Base-by-base conservation (phyloP, 2,888 invertebrate species). In the Euclidia mi region DNA sequence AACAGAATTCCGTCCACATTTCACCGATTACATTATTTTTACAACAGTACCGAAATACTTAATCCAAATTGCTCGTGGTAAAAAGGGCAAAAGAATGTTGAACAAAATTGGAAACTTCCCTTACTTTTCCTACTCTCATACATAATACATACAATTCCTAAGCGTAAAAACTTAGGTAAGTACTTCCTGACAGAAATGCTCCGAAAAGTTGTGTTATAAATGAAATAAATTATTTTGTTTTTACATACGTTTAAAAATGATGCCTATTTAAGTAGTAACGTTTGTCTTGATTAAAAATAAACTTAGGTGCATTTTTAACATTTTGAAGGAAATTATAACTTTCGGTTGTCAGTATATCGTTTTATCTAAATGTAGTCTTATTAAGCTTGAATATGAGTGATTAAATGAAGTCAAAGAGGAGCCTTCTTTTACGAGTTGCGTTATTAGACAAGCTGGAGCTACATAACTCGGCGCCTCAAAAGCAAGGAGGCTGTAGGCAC, bases 61-160 rank as follows among this genome's bases (percentile, higher is more conserved):
- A 72, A 70, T 69, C 57, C 53, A 61, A 58, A 70, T 71, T 35
- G 69, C 56, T 68, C 56, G 41, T 52, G 51, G 45, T 20, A 43
- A 58, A 60, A 72, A 55, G 25, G 44, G 55, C 65, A 48, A 43
- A 55, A 46, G 46, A 52, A 65, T 48, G 52, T 32, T 20, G 43
- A 60, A 65, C 53, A 57, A 65, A 71, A 72, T 72, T 65, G 48
- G 38, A 58, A 71, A 70, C 56, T 70, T 70, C 55, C 37, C 56
- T 59, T 60, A 51, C 65, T 49, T 59, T 44, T 41, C 40, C 34
- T 41, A 49, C 31, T 53, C 56, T 71, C 65, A 72, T 71, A 69
- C 73, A 71, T 73, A 65, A 61, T 61, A 73, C 73, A 73, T 68
- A 68, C 53, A 72, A 56, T 68, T 50, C 60, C 58, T 61, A 60